Percentiles rank a stretch among this genome's conserved stretches.
These are phyloP conservation scores for Rhamnusium bicolor DNA, from an alignment of 2,888 invertebrate species.

Conservation along the genomic window DNA sequence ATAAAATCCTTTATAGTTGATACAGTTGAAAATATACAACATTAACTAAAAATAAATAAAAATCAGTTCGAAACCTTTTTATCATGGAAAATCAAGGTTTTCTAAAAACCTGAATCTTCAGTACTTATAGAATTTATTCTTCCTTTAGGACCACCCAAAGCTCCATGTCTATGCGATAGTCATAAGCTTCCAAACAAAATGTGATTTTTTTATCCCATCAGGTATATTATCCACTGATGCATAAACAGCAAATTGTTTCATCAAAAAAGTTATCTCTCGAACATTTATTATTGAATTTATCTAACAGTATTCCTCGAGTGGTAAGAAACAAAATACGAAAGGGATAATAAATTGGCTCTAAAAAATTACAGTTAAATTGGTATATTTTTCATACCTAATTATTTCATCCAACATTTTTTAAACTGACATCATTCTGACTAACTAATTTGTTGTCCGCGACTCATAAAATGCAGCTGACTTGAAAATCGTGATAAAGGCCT, in stretches of 20 bases:
- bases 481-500: background rate
- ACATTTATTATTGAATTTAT: conserved; percentile 18
- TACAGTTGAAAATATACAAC: too few species aligned
- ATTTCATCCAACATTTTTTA: conserved; percentile 46
- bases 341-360: conserved; percentile 42
- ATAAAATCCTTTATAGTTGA: too few species aligned
- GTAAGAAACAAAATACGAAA: conserved; percentile 25
- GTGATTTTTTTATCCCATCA: too few species aligned
- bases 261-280: conserved; percentile 18
- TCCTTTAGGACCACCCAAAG: too few species aligned
- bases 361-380: conserved; percentile 47
- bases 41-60: too few species aligned
- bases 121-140: too few species aligned
- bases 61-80: too few species aligned
- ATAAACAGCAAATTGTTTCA: conserved; percentile 12
- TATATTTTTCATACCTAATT: conserved; percentile 49
- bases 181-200: too few species aligned
- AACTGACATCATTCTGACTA: conserved; percentile 40
- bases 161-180: too few species aligned
- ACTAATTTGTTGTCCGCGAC: conserved; percentile 25
- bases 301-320: background rate
- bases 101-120: too few species aligned
- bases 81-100: too few species aligned
- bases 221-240: too few species aligned
- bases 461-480: background rate